These are phyloP conservation scores for Dasypus novemcinctus DNA, from an alignment of 2,113 vertebrate genomes.

Conservation along the genomic window DNA sequence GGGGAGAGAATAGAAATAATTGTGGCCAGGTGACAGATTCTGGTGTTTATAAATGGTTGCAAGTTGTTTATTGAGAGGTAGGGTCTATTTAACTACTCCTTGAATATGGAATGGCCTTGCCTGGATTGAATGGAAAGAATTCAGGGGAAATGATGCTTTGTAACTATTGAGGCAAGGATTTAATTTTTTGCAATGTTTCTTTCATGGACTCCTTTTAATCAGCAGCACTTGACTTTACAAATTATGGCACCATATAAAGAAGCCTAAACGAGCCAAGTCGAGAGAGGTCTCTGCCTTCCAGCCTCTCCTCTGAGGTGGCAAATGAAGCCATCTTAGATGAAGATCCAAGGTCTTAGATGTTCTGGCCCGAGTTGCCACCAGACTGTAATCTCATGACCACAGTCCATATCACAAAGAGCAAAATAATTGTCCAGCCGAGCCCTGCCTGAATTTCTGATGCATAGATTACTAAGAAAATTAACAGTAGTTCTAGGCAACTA, in stretches of 20 bases:
- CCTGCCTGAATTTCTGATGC: neutral
- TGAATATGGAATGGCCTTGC: neutral
- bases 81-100: neutral
- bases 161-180: too few relatives aligned
- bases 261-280: neutral
- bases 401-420: neutral
- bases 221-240: too few relatives aligned
- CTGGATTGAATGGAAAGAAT: neutral
- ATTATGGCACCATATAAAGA: neutral
- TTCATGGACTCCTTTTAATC: too few relatives aligned
- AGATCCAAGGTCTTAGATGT: neutral
- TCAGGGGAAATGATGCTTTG: neutral
- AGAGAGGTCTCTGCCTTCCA: too few relatives aligned
- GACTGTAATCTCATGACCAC: rapidly evolving
- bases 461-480: neutral
- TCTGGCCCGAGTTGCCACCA: neutral
- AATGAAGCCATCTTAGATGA: too few relatives aligned
- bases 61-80: neutral
- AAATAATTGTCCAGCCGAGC: too few relatives aligned
- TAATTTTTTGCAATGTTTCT: neutral
- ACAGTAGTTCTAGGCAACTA: neutral
- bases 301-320: neutral
- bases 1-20: rapidly evolving
- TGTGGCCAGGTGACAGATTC: neutral
- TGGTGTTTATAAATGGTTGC: too few relatives aligned